These are phyloP conservation scores for Drosophila demipolita DNA, from an alignment of 2,888 invertebrate genomes.

Conservation along the genomic window DNA sequence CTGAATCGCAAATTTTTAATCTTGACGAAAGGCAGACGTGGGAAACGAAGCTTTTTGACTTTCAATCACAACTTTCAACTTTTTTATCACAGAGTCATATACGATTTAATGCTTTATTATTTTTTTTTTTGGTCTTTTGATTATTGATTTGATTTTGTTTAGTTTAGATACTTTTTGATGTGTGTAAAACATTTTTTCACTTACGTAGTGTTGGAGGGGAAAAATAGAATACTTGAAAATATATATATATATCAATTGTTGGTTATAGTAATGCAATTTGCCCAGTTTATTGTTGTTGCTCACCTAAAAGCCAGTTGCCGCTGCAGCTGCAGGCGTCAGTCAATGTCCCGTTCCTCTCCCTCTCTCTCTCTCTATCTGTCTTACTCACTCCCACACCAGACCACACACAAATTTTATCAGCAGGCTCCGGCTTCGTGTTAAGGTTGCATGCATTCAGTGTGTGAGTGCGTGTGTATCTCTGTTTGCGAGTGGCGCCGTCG, in stretches of 20 bases:
- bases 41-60: conserved; percentile 43
- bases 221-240: conserved; percentile 80
- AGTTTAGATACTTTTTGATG: conserved; percentile 42
- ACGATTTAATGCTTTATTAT: conserved; percentile 38
- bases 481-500: conserved; percentile 20
- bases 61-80: conserved; percentile 48
- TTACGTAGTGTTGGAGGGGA: conserved; percentile 77
- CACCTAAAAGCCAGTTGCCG: conserved; percentile 55
- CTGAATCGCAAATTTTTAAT: conserved; percentile 28
- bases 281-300: conserved; percentile 60
- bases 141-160: conserved; percentile 27
- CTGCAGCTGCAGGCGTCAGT: conserved; percentile 25
- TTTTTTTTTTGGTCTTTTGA: conserved; percentile 33
- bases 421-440: conserved; percentile 47
- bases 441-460: conserved; percentile 16
- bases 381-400: neutral
- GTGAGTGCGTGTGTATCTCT: conserved; percentile 4
- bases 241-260: conserved; percentile 68
- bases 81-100: conserved; percentile 47
- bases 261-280: conserved; percentile 56
- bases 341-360: conserved; percentile 14
- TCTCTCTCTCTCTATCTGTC: neutral
- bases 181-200: conserved; percentile 56
- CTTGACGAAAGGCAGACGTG: conserved; percentile 30
- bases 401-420: conserved; percentile 19